Evolutionary conservation across 2,888 invertebrate species (phyloP), one percentile per base, ranked within the genome.

Genomic region (Orgyia antiqua): DNA sequence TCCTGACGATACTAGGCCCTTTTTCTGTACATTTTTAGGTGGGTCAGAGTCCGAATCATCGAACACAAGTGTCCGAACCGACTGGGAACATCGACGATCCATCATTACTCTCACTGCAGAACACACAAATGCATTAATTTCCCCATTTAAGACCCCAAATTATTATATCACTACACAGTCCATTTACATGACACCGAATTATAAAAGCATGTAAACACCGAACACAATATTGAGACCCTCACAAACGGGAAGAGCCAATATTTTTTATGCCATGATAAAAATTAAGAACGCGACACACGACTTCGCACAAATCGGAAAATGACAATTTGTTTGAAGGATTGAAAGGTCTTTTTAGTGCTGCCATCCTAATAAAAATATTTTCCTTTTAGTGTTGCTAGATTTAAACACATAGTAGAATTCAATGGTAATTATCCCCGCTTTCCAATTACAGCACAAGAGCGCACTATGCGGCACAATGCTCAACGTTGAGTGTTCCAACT

Each of bases 1-100:
- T 41, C 59, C 76, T 32, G 76, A 61, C 32, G 75, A 62, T 28
- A 62, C 49, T 42, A 80, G 55, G 41, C 78, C 78, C 56, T 82
- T 83, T 50, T 79, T 84, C 70, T 67, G 75, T 27, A 63, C 75
- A 51, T 58, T 52, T 65, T 82, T 83, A 47, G 79, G 73, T 45
- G 59, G 67, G 54, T 90, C 90, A 35, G 88, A 82, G 63, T 91
- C 90, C 29, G 89, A 88, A 76, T 93, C 93, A 71, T 93, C 93
- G 68, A 93, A 94, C 55, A 92, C 88, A 56, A 94, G 88, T 51
- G 93, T 92, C 70, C 93, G 89, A 31, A 93, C 93, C 42, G 93
- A 92, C 75, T 93, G 89, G 35, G 89, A 89, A 56, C 89, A 88
- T 63, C 89, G 88, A 41, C 89, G 89, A 68, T 86, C 84, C 86